A percentile compares a stretch with the other conserved stretches of the same genome.
phyloP scores from a whole-genome alignment of 2,888 invertebrate genomes.

The Pediacus dermestoides region DNA sequence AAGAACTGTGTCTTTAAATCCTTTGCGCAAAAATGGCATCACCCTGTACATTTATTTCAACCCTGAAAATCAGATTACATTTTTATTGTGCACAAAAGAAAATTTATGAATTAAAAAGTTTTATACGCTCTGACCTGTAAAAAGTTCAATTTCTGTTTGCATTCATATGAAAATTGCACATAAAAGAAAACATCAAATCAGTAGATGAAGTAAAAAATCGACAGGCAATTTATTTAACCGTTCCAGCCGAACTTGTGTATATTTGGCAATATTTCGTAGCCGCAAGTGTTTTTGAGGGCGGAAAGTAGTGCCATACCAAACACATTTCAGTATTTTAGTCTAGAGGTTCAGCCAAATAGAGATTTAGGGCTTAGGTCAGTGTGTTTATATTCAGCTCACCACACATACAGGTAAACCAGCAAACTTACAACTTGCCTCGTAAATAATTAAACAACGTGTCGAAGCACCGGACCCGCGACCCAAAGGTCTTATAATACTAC shows the following conservation, averaged over 20 bases:
- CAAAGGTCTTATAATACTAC: too few relatives aligned
- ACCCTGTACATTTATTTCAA: too few relatives aligned
- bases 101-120: too few relatives aligned
- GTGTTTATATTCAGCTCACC: conserved; percentile 19
- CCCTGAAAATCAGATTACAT: too few relatives aligned
- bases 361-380: conserved; percentile 15
- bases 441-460: conserved; percentile 24
- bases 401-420: conserved; percentile 14
- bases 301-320: background rate
- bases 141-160: too few relatives aligned
- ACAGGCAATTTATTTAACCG: conserved; percentile 8
- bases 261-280: conserved; percentile 5
- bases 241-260: background rate
- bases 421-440: conserved; percentile 18
- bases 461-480: conserved; percentile 12
- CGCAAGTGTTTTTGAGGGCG: conserved; percentile 10
- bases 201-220: conserved; percentile 2
- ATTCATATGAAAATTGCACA: too few relatives aligned
- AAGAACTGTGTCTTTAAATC: too few relatives aligned
- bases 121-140: too few relatives aligned
- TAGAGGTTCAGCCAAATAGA: conserved; percentile 6
- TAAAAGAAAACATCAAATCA: background rate
- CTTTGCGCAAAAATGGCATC: too few relatives aligned
- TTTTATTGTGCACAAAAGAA: too few relatives aligned
- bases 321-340: background rate